These are phyloP conservation scores for Rhodinocichla rosea DNA, from an alignment of 2,113 vertebrate genomes.

Conservation along the genomic window DNA sequence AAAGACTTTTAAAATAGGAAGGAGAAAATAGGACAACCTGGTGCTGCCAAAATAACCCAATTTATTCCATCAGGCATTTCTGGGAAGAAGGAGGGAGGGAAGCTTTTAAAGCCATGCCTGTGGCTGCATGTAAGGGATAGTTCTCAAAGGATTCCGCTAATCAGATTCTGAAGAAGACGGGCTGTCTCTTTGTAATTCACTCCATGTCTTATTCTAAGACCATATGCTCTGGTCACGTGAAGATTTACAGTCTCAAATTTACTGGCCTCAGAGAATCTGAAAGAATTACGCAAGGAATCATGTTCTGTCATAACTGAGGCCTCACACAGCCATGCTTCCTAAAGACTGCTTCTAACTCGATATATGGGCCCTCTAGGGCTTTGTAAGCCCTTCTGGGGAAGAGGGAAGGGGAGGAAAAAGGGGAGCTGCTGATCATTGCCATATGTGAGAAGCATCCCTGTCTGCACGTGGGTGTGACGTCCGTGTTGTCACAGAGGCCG, in stretches of 20 bases:
- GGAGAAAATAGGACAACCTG: not conserved
- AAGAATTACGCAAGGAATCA: slow-evolving; percentile 39
- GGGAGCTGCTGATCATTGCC: slow-evolving; percentile 11
- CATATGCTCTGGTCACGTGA: not conserved
- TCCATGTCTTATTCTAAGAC: not conserved
- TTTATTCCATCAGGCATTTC: not conserved
- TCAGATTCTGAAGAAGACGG: slow-evolving; percentile 10
- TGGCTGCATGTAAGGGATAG: not conserved
- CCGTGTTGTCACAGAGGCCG: slow-evolving; percentile 14
- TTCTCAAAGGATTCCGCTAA: slow-evolving; percentile 12
- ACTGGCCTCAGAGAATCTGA: not conserved
- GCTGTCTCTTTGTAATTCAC: not conserved
- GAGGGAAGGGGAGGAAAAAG: not conserved
- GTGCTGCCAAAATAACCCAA: not conserved
- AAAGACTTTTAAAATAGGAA: not conserved
- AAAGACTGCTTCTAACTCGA: not conserved
- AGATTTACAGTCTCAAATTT: slow-evolving; percentile 24
- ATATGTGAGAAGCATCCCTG: slow-evolving; percentile 12
- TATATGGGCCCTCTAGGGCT: not conserved
- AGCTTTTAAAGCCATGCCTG: not conserved
- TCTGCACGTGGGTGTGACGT: slow-evolving; percentile 39
- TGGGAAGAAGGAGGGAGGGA: not conserved
- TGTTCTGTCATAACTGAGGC: not conserved
- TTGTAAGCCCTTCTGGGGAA: not conserved
- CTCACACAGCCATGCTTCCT: not conserved